Base-by-base conservation (phyloP, 2,888 invertebrate genomes). In the Ormyrus rosae region DNA sequence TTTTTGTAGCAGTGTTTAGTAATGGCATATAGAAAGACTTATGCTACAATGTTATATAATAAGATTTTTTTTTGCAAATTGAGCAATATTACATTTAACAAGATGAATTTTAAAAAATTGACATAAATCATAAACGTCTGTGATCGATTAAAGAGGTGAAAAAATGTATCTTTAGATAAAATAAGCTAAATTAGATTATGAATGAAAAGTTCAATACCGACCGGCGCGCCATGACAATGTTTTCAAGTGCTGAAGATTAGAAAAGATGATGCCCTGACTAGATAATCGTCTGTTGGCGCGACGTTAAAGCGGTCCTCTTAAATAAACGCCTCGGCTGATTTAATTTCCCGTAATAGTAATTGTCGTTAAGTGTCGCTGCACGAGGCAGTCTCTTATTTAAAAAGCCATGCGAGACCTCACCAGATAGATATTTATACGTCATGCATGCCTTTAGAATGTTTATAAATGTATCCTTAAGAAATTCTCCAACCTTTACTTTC, bases 331-430 rank as follows among this genome's bases (percentile, higher is more conserved):
- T 72, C 84, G 85, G 85, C 85, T 89, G 88, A 89, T 89, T 88
- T 87, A 88, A 88, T 89, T 88, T 89, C 88, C 88, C 89, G 88
- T 86, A 85, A 86, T 87, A 84, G 86, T 86, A 88, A 88, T 88
- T 88, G 88, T 81, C 81, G 81, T 84, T 74, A 77, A 82, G 82
- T 82, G 76, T 56, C 56, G 65, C 73, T 73, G 64, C 51, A 53
- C 71, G 60, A 81, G 69, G 68, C 78, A 68, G 65, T 13, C 65
- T 75, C 70, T 78, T 64, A 71, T 76, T 79, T 72, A 69, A 82
- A 80, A 81, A 80, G 64, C 45, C 51, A 65, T 50, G 13, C 34
- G 50, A 19, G 69, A 60, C 13, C 53, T 34, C 11, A 73, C 5
- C 73, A 56, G 70, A 78, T 53, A 45, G 9, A 64, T 64, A 64